Base-by-base conservation (phyloP, 2,113 vertebrate species). In the Pangasianodon gigas region DNA sequence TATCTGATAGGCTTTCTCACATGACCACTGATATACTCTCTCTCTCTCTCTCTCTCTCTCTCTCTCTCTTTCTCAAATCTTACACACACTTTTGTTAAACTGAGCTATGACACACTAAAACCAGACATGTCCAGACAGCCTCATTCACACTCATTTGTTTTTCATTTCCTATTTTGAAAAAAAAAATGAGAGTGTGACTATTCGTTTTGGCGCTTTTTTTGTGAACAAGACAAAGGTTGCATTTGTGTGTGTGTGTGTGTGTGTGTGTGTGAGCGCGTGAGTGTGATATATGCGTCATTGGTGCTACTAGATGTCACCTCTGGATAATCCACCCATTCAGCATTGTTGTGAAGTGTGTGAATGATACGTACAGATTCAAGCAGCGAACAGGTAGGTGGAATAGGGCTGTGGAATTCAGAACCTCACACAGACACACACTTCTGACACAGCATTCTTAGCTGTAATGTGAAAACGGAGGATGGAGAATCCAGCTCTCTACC, bases 281-380 rank as follows among this genome's bases (percentile, higher is more conserved):
- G 74, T 88, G 74, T n/a, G 75, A 60, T 19, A 32, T 46, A 6
- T 83, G 51, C 51, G 62, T 81, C 82, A 89, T 6, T 46, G 52
- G 52, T 32, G 51, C 24, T n/a, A 8, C 19, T 24, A 75, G 85
- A 58, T 67, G 52, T n/a, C 69, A 56, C 46, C 4, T 26, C 67
- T 84, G 48, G 46, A 83, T 69, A 71, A 83, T 71, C 6, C 67
- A 37, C 19, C 83, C 51, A 56, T n/a, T 82, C 65, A 29, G 65
- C 24, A n/a, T 52, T 51, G 77, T 80, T 84, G 51, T 44, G 87
- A 71, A 52, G 77, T 67, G 44, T 89, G 81, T 84, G 67, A 74
- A 74, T 71, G 77, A 80, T 80, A 51, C 5, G 46, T 51, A n/a
- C 46, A 51, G 77, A 80, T 29, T n/a, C 19, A 77, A 46, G 74